Evolutionary conservation across 2,113 vertebrate genomes (phyloP).

Genomic region (Scartelaos histophorus): DNA sequence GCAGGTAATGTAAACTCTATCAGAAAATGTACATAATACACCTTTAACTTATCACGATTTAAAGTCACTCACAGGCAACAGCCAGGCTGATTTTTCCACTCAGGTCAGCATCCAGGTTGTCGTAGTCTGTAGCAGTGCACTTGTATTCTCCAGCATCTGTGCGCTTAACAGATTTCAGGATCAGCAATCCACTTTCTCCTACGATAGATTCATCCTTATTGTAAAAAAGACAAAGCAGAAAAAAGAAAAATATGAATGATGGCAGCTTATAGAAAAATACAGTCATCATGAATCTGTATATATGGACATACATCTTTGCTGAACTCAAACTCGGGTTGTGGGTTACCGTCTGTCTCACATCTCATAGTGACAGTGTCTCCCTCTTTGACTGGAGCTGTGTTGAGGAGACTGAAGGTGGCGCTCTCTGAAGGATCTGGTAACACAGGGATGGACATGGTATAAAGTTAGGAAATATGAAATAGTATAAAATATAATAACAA

Average conservation of each 20-base stretch:
- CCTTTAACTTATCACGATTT: neutral
- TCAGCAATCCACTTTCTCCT: conserved; percentile 35
- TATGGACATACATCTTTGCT: conserved; percentile 62
- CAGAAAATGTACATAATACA: no score
- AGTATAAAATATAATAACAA: neutral
- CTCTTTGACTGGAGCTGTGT: conserved; percentile 77
- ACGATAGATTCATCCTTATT: fast-evolving
- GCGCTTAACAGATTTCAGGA: conserved; percentile 68
- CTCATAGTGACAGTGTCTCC: conserved; percentile 80
- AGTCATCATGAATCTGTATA: neutral
- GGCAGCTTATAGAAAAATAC: neutral
- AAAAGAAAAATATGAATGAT: neutral
- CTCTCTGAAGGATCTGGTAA: conserved; percentile 81
- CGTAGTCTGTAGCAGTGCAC: conserved; percentile 79
- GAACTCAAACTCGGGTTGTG: conserved; percentile 78
- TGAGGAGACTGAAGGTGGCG: conserved; percentile 73
- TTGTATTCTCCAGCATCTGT: conserved; percentile 67
- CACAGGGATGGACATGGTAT: neutral
- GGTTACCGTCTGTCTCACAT: conserved; percentile 83
- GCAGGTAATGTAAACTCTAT: no score
- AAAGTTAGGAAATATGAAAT: neutral
- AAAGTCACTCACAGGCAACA: conserved; percentile 81
- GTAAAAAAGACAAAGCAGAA: neutral
- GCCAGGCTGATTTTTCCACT: conserved; percentile 51
- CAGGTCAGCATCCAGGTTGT: conserved; percentile 63